phyloP scores from a whole-genome alignment of 2,888 invertebrate genomes.

The Trilocha varians region DNA sequence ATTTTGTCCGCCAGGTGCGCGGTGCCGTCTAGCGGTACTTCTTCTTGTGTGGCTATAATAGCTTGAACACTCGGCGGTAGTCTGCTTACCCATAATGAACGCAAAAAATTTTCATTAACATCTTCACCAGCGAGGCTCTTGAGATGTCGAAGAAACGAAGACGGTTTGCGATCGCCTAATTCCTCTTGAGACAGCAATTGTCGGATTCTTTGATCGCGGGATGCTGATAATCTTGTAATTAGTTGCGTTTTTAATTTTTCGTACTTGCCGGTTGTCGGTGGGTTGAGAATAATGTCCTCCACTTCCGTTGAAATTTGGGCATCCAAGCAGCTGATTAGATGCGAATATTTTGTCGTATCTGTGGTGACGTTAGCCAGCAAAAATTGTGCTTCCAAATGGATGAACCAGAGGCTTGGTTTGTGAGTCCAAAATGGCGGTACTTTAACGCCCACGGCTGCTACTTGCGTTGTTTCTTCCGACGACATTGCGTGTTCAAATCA shows the following conservation, averaged over 20 bases:
- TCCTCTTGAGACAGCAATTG: constrained; percentile 16
- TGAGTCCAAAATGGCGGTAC: background rate
- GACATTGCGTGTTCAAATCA: background rate
- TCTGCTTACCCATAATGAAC: constrained; percentile 12
- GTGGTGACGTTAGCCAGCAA: constrained; percentile 9
- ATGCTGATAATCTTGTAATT: constrained; percentile 11
- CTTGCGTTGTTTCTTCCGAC: background rate
- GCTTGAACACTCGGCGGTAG: constrained; percentile 10
- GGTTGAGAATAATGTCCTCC: constrained; percentile 14
- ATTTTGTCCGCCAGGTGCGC: constrained; percentile 6
- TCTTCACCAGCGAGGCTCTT: constrained; percentile 11
- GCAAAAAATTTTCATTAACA: constrained; percentile 11
- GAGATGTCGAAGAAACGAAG: constrained; percentile 14
- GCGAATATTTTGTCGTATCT: constrained; percentile 16
- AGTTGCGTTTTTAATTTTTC: constrained; percentile 7
- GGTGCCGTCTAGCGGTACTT: constrained; percentile 1
- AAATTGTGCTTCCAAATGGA: constrained; percentile 16
- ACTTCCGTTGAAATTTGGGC: constrained; percentile 10
- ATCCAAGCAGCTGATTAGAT: constrained; percentile 11
- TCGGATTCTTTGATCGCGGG: constrained; percentile 12
- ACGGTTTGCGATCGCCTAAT: constrained; percentile 15
- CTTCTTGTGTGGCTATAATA: constrained; percentile 9
- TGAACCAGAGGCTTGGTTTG: background rate
- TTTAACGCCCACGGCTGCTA: background rate
- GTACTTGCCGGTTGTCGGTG: constrained; percentile 11